Evolutionary conservation across 2,797 vertebrate species (phyloP), one percentile per base, ranked within the genome.

Genomic region (Momotus momota): DNA sequence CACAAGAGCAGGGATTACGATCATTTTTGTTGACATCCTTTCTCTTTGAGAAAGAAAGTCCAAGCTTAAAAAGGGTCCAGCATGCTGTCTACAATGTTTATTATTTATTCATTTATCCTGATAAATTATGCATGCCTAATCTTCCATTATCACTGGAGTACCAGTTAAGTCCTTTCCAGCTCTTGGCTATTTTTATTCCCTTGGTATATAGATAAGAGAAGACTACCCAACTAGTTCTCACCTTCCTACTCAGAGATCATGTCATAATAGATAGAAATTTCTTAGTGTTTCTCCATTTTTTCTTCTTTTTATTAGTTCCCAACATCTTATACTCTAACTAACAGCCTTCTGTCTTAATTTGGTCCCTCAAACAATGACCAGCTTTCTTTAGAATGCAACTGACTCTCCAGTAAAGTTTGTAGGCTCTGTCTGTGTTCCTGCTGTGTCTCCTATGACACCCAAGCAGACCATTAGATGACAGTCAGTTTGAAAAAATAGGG

Each of bases 101-200:
- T 95, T 77, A 91, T 80, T 94, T 81, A 93, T 88, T 81, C 8
- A 78, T 78, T 88, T 85, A 66, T 69, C 60, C 35, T 80, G 35
- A 83, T 90, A 80, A 91, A 96, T 93, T 95, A 94, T 94, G 85
- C n/a, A 96, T 66, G n/a, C 17, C 19, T 62, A 22, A 77, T 31
- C 51, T 12, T 55, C 81, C 82, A 85, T 95, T 91, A 85, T 77
- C 43, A 80, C 48, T 51, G 43, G 14, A 9, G n/a, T 91, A 94
- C 23, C 75, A 70, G 64, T 82, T 70, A 77, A 54, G 40, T 67
- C 51, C 49, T 80, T 75, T 49, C 64, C 35, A 88, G 51, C 58
- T 89, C 51, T 81, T 41, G 72, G 29, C 54, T 86, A 46, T 49
- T 89, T 94, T 84, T 12, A 54, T 51, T 96, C 87, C 58, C 74